A percentile compares a stretch with the other conserved stretches of the same genome.
These are phyloP conservation scores for Pristionchus arcanus DNA, from an alignment of 2,888 invertebrate species.

Conservation along the genomic window DNA sequence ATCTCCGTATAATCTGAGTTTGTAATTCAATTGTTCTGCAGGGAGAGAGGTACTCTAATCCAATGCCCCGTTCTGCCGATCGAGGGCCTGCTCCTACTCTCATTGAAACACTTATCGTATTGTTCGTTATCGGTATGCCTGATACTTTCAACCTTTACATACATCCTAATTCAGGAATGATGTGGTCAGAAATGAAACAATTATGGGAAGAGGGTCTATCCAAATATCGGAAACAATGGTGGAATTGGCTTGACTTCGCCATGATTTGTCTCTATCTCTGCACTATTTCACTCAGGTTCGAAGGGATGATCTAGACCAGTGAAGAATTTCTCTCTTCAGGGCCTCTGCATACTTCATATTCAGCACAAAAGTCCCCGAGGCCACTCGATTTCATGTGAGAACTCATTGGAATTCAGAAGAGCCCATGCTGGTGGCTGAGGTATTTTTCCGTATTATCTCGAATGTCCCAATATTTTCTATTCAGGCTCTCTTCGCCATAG, in stretches of 20 bases:
- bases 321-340: background rate
- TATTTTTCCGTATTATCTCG: slow-evolving; percentile 50
- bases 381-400: slow-evolving; percentile 73
- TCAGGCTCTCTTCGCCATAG: slow-evolving; percentile 82
- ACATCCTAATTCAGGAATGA: slow-evolving; percentile 80
- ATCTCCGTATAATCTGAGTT: no score
- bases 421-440: slow-evolving; percentile 82
- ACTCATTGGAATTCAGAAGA: slow-evolving; percentile 82
- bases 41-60: background rate
- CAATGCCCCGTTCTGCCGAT: slow-evolving; percentile 73
- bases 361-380: background rate
- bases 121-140: slow-evolving; percentile 82
- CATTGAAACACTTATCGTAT: slow-evolving; percentile 82
- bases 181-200: slow-evolving; percentile 83
- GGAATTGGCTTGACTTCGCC: slow-evolving; percentile 84
- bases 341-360: slow-evolving; percentile 51
- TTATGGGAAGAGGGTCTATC: slow-evolving; percentile 83
- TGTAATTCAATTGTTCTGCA: no score
- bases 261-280: slow-evolving; percentile 83
- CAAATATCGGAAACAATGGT: slow-evolving; percentile 82
- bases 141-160: background rate
- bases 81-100: slow-evolving; percentile 82
- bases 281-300: slow-evolving; percentile 81
- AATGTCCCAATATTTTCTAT: background rate
- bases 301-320: no score